phyloP scores from a whole-genome alignment of 2,113 vertebrate genomes.

The Erinaceus europaeus region DNA sequence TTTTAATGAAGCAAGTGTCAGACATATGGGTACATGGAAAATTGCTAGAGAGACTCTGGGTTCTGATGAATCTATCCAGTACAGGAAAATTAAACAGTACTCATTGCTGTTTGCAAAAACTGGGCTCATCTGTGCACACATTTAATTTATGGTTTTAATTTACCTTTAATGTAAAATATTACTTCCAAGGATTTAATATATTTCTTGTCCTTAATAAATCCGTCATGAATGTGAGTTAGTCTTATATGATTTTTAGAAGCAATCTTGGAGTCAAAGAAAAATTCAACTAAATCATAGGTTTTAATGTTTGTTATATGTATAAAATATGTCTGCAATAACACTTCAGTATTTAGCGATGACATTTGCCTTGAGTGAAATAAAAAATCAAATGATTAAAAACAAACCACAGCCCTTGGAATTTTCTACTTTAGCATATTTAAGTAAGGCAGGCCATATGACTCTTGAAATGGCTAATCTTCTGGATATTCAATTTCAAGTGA shows the following conservation, averaged over 20 bases:
- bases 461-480: conserved; percentile 51
- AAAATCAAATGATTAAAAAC: conserved; percentile 19
- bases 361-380: conserved; percentile 61
- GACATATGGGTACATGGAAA: conserved; percentile 67
- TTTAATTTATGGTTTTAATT: conserved; percentile 90
- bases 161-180: conserved; percentile 85
- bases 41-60: conserved; percentile 68
- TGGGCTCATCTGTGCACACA: conserved; percentile 78
- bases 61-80: conserved; percentile 63
- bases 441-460: conserved; percentile 22
- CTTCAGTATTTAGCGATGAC: conserved; percentile 42
- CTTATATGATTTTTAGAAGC: conserved; percentile 81
- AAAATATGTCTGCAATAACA: conserved; percentile 62
- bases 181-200: conserved; percentile 81
- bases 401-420: not conserved
- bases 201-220: conserved; percentile 86
- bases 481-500: conserved; percentile 29
- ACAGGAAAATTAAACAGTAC: conserved; percentile 76
- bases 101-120: conserved; percentile 82
- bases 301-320: conserved; percentile 66
- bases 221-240: conserved; percentile 78
- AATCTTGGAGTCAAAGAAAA: conserved; percentile 80
- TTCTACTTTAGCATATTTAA: conserved; percentile 42
- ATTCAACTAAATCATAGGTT: conserved; percentile 55
- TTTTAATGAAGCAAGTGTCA: conserved; percentile 83